Evolutionary conservation across 2,113 vertebrate species (phyloP), one percentile per base, ranked within the genome.

Genomic region (Seriola rivoliana): DNA sequence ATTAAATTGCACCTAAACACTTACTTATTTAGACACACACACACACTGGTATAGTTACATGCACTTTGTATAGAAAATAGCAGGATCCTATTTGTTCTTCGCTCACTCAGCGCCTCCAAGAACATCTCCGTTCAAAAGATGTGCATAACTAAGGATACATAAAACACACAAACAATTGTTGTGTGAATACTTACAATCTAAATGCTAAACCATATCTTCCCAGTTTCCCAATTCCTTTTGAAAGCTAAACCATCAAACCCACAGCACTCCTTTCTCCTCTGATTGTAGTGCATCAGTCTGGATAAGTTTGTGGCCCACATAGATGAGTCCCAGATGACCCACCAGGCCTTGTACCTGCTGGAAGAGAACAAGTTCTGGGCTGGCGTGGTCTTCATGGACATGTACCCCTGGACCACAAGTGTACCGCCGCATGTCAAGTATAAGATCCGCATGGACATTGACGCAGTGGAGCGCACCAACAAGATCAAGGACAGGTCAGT

Each of bases 361-460:
- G 96, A 97, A 81, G 95, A 99, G 93, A 99, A 98, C 91, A 98
- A 97, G 92, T 97, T 98, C 78, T 99, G 98, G 98, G 98, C 97
- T 4, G 97, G 96, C 0, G 92, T 99, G 50, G 94, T 98, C 64
- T 99, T 99, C 83, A 78, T 89, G 44, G 96, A 97, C 84, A 89
- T 99, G 89, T 93, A 95, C 21, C 94, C 96, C 34, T 96, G 95
- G 96, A 94, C 95, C 73, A 94, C 71, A 9, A 90, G 84, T 16
- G 87, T 98, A 0, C 97, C 97, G 3, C 80, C 88, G 0, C 97
- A 98, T 0, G 93, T 99, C 89, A 97, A 94, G 75, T 99, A 97
- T 88, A 99, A 99, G 94, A 99, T 99, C 86, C 96, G 97, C 71
- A 99, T 99, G 98, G 97, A 99, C 89, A 99, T 99, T 32, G 98